Evolutionary conservation across 1,140 invertebrate species (phyloP).

Genomic region (Cydia amplana): DNA sequence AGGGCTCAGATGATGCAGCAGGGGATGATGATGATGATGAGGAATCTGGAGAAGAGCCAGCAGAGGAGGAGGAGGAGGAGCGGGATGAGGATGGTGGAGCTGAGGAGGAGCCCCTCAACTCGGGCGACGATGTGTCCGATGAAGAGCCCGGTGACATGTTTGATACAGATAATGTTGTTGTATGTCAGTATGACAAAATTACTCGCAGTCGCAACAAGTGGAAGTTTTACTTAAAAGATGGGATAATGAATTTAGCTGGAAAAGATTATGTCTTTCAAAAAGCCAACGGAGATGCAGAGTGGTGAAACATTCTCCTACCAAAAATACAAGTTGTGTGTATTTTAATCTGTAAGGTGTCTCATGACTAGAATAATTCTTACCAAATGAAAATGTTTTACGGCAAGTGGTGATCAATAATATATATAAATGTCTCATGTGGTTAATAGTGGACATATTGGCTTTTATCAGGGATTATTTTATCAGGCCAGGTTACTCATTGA

Average conservation of each 20-base stretch:
- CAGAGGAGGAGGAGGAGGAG: slow-evolving; percentile 84
- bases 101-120: slow-evolving; percentile 96
- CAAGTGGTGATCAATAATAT: slow-evolving; percentile 28
- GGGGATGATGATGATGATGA: slow-evolving; percentile 88
- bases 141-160: slow-evolving; percentile 97
- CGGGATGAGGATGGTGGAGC: slow-evolving; percentile 83
- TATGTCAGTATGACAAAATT: slow-evolving; percentile 99
- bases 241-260: slow-evolving; percentile 99
- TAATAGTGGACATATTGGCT: not conserved
- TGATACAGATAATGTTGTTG: slow-evolving; percentile 99
- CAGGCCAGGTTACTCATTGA: not conserved
- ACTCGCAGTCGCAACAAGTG: slow-evolving; percentile 98
- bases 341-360: slow-evolving; percentile 54
- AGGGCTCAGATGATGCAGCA: slow-evolving; percentile 86
- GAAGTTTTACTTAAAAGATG: slow-evolving; percentile 99
- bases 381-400: slow-evolving; percentile 43
- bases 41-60: slow-evolving; percentile 79
- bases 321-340: slow-evolving; percentile 53
- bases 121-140: slow-evolving; percentile 97
- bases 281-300: slow-evolving; percentile 99
- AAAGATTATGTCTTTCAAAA: slow-evolving; percentile 99
- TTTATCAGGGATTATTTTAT: not conserved
- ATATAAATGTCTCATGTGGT: not conserved
- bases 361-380: slow-evolving; percentile 48
- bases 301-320: slow-evolving; percentile 81